phyloP scores from a whole-genome alignment of 2,113 vertebrate species.

The Hippocampus guttulatus region DNA sequence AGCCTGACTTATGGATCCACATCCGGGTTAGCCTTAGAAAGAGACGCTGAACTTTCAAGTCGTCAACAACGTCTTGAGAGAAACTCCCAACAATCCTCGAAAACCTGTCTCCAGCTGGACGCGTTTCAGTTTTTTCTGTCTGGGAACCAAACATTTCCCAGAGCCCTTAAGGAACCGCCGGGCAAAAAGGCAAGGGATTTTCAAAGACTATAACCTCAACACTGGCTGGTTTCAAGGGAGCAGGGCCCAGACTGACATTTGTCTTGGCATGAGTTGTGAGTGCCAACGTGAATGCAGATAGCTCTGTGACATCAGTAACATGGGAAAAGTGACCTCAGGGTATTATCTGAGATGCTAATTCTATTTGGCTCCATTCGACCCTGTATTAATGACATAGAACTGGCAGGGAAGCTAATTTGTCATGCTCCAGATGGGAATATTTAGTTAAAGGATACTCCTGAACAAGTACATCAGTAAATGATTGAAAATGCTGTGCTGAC shows the following conservation, averaged over 20 bases:
- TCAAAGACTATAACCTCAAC: slow-evolving; percentile 50
- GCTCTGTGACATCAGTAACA: slow-evolving; percentile 49
- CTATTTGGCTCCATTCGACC: slow-evolving; percentile 35
- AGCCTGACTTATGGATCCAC: slow-evolving; percentile 16
- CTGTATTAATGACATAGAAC: slow-evolving; percentile 15
- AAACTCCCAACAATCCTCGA: slow-evolving; percentile 17
- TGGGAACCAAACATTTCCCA: slow-evolving; percentile 74
- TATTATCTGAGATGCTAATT: slow-evolving; percentile 26
- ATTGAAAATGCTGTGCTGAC: background rate
- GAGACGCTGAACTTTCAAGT: slow-evolving; percentile 1
- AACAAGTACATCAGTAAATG: background rate
- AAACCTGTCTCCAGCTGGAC: slow-evolving; percentile 29
- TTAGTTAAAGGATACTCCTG: slow-evolving; percentile 6
- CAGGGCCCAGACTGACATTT: slow-evolving; percentile 55
- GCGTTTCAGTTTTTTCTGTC: slow-evolving; percentile 29
- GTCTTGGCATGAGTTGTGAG: slow-evolving; percentile 52
- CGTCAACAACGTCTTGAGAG: slow-evolving; percentile 1
- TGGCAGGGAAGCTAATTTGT: slow-evolving; percentile 6
- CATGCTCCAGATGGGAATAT: slow-evolving; percentile 10
- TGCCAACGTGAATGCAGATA: slow-evolving; percentile 39
- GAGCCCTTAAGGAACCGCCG: slow-evolving; percentile 30
- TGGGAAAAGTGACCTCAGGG: slow-evolving; percentile 48
- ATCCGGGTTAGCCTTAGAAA: slow-evolving; percentile 15
- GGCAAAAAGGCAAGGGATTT: slow-evolving; percentile 29
- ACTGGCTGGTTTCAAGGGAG: slow-evolving; percentile 34